phyloP scores from a whole-genome alignment of 64 coral and sea anemone genomes.

The Porites australiensis region DNA sequence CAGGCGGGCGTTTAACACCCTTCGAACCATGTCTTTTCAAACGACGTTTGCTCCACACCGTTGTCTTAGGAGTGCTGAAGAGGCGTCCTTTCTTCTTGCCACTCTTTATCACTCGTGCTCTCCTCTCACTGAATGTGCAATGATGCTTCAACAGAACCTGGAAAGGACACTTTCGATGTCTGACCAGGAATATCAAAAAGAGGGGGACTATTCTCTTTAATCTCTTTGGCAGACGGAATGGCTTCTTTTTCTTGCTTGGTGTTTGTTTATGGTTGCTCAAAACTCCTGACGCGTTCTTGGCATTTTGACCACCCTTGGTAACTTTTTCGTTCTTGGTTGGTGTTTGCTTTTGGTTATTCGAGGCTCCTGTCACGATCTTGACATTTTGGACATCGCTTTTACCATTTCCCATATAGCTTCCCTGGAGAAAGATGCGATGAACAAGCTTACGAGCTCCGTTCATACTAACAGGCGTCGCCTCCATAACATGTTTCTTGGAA shows the following conservation, averaged over 20 bases:
- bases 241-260: background rate
- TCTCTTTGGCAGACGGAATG: conserved; percentile 50
- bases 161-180: conserved; percentile 67
- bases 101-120: background rate
- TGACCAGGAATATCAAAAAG: conserved; percentile 44
- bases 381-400: background rate
- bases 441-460: conserved; percentile 51
- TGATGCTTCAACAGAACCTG: conserved; percentile 47
- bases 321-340: background rate
- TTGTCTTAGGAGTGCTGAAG: background rate
- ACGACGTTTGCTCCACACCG: background rate
- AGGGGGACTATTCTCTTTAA: conserved; percentile 36
- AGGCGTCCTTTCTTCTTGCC: background rate
- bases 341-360: background rate
- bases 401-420: background rate
- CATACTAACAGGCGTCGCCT: conserved; percentile 46
- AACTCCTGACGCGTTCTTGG: background rate
- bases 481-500: conserved; percentile 68
- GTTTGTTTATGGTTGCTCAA: background rate
- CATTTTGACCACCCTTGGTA: background rate
- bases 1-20: background rate
- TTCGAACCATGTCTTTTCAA: background rate
- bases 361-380: background rate
- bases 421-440: conserved; percentile 61
- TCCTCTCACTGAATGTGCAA: conserved; percentile 25